phyloP scores from a whole-genome alignment of 2,113 vertebrate genomes.

The Mormyrus lacerda region DNA sequence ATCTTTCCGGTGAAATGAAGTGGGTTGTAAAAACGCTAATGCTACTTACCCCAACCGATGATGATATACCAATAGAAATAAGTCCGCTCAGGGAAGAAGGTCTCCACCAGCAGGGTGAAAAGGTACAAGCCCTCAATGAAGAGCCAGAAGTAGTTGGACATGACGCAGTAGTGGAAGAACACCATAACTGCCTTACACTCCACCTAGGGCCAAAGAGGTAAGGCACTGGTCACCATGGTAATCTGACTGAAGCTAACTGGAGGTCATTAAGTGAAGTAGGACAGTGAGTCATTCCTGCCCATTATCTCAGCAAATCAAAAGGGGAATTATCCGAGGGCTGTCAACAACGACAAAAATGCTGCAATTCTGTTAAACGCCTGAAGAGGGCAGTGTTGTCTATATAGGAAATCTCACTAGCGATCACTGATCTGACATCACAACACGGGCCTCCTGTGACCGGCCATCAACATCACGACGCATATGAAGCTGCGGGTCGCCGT shows the following conservation, averaged over 20 bases:
- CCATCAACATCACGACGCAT: neutral
- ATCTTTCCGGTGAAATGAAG: constrained; percentile 9
- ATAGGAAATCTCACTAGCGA: neutral
- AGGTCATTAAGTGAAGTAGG: neutral
- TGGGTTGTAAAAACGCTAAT: no score
- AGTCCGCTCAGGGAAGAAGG: constrained; percentile 91
- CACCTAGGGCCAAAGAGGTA: constrained; percentile 60
- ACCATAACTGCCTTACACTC: constrained; percentile 95
- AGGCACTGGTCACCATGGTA: neutral
- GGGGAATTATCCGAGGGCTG: neutral
- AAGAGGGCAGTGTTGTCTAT: neutral
- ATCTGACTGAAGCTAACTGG: neutral
- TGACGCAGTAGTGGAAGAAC: constrained; percentile 97
- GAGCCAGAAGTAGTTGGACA: constrained; percentile 99
- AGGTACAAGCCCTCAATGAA: constrained; percentile 97
- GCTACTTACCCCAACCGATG: constrained; percentile 60
- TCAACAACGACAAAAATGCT: neutral
- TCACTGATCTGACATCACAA: neutral
- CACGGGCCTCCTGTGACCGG: neutral
- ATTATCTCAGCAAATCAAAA: neutral
- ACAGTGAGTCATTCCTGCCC: neutral
- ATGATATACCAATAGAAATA: constrained; percentile 94
- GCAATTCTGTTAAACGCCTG: neutral
- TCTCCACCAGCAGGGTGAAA: constrained; percentile 91
- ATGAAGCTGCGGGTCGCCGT: neutral